Evolutionary conservation across 2,113 vertebrate species (phyloP), one percentile per base, ranked within the genome.

Genomic region (Phycodurus eques): DNA sequence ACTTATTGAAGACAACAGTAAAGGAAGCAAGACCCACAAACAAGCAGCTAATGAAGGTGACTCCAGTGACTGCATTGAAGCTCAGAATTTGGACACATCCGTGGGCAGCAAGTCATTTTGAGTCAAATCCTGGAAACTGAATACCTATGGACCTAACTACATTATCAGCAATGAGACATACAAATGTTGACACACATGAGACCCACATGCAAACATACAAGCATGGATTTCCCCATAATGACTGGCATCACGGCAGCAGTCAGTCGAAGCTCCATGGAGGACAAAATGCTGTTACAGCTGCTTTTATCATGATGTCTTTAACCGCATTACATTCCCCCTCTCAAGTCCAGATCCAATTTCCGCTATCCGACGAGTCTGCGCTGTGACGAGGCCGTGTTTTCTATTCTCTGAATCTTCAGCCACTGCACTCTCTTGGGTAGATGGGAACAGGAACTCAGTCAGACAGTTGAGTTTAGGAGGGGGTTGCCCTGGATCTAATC

Each of bases 251-350:
- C 70, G 84, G 85, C 80, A 76, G 80, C 79, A 78, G 74, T 90
- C 83, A 87, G 76, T 59, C 47, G 71, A 67, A 62, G 64, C 83
- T 85, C 68, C 65, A 46, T 73, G 68, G 75, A 85, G 74, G 78
- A 79, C 75, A 77, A 91, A 90, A 90, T 90, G 88, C 78, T 88
- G 85, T 92, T 90, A 89, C 79, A 63, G 78, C 80, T 79, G 80
- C 78, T 81, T 66, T 88, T 88, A 90, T 91, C 87, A 86, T 87
- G 88, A 87, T 74, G 73, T 75, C 78, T 91, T 84, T 90, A 92
- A 91, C 88, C 27, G 43, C 75, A 87, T 91, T 91, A 91, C 61
- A 51, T 54, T 83, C 75, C 72, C 74, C 73, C 85, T 82, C 84
- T 81, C 77, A 88, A 83, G 84, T 89, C 81, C 14, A 87, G 81